Percentiles rank a stretch among this genome's conserved stretches.
phyloP scores from a whole-genome alignment of 2,113 vertebrate species.

The Cromileptes altivelis region DNA sequence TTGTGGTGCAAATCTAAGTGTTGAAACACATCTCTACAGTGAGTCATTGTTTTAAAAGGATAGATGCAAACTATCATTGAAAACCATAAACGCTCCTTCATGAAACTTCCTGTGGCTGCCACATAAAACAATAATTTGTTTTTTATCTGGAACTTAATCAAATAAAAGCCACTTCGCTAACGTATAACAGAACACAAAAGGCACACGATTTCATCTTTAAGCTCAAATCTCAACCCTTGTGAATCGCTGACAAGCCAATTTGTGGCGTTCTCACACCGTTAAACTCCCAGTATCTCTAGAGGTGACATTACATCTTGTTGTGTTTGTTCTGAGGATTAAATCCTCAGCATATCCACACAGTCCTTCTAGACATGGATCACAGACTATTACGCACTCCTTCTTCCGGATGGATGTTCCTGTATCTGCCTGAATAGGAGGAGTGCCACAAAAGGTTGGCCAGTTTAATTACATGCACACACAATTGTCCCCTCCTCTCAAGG shows the following conservation, averaged over 20 bases:
- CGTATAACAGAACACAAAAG: slow-evolving; percentile 6
- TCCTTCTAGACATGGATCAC: slow-evolving; percentile 73
- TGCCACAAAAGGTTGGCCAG: slow-evolving; percentile 78
- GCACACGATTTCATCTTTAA: neutral
- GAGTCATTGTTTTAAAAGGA: slow-evolving; percentile 15
- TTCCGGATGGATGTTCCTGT: slow-evolving; percentile 70
- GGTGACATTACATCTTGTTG: slow-evolving; percentile 67
- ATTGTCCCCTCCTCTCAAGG: slow-evolving; percentile 77
- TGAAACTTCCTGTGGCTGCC: neutral
- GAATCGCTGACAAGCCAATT: slow-evolving; percentile 57
- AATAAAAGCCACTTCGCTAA: slow-evolving; percentile 8
- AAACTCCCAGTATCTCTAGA: slow-evolving; percentile 30
- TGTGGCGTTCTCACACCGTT: slow-evolving; percentile 43
- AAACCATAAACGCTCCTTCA: neutral
- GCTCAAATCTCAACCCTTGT: slow-evolving; percentile 1
- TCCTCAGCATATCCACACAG: slow-evolving; percentile 47
- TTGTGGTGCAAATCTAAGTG: neutral
- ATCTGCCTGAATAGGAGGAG: slow-evolving; percentile 51
- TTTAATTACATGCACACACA: slow-evolving; percentile 72
- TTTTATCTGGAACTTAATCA: neutral
- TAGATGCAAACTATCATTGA: neutral
- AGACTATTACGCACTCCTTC: slow-evolving; percentile 67
- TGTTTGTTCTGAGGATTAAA: slow-evolving; percentile 72
- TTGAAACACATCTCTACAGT: neutral
- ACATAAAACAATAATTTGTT: neutral